Percentiles rank a stretch among this genome's conserved stretches.
Conservation (phyloP, 2,888 invertebrate genomes). For the Halictus quadricinctus region DNA sequence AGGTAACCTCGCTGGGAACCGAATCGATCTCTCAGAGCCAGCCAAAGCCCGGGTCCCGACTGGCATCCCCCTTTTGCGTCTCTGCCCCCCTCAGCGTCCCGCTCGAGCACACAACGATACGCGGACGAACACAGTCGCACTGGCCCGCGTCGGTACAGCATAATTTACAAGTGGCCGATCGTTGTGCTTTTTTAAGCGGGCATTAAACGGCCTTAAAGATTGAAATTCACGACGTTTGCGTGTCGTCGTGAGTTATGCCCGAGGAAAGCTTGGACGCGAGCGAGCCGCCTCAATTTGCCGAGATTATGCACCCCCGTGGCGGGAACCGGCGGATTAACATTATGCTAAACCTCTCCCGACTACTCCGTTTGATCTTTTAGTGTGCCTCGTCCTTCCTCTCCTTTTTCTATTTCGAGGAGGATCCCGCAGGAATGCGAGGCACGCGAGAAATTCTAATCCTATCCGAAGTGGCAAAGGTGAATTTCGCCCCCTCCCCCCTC, state of each 20-base stretch:
- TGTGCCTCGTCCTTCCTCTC: neutral
- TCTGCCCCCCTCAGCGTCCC: neutral
- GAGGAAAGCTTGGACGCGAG: neutral
- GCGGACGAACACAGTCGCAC: constrained; percentile 7
- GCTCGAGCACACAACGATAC: constrained; percentile 18
- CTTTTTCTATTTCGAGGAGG: neutral
- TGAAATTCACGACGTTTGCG: constrained; percentile 40
- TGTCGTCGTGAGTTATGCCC: neutral
- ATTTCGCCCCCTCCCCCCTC: neutral
- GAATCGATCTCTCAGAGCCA: constrained; percentile 72
- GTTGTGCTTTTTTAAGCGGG: constrained; percentile 21
- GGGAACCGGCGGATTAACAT: constrained; percentile 12
- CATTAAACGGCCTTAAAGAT: constrained; percentile 21
- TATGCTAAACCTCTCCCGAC: neutral
- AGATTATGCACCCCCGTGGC: neutral
- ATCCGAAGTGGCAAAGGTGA: neutral
- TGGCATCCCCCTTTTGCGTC: constrained; percentile 16
- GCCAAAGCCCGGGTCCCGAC: constrained; percentile 62
- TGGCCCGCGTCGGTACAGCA: neutral
- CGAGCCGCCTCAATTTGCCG: constrained; percentile 23
- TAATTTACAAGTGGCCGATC: constrained; percentile 36
- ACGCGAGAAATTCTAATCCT: neutral
- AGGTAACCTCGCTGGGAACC: constrained; percentile 63
- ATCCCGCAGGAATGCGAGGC: neutral
- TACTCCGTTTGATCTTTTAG: constrained; percentile 13